phyloP scores from a whole-genome alignment of 1,140 invertebrate genomes.

The Andrena cerasifolii region DNA sequence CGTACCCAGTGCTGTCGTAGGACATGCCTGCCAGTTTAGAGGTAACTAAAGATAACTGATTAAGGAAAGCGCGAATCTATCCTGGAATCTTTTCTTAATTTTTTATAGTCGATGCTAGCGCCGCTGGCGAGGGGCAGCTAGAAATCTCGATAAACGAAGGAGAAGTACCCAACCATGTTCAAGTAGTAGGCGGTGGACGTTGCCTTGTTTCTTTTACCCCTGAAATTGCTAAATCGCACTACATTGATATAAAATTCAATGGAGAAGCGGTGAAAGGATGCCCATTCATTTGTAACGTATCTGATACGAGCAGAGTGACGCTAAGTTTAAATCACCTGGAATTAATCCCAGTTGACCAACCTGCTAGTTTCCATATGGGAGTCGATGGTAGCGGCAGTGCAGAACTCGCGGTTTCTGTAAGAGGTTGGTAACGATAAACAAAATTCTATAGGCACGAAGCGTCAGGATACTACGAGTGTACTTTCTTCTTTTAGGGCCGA shows the following conservation, averaged over 20 bases:
- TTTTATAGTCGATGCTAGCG: conserved; percentile 94
- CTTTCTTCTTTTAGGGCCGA: conserved; percentile 83
- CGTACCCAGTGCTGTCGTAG: conserved; percentile 94
- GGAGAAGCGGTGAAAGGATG: conserved; percentile 96
- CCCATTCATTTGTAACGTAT: conserved; percentile 93
- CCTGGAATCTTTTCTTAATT: background rate
- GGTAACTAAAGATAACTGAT: conserved; percentile 81
- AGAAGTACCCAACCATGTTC: conserved; percentile 98
- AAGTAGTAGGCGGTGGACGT: conserved; percentile 95
- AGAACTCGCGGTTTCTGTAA: conserved; percentile 93
- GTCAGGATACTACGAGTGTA: too few relatives aligned
- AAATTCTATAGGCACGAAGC: too few relatives aligned
- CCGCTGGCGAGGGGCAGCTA: conserved; percentile 97
- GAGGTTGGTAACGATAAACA: conserved; percentile 81
- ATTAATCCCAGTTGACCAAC: conserved; percentile 93
- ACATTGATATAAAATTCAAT: conserved; percentile 99
- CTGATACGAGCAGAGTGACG: conserved; percentile 90
- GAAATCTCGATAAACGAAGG: conserved; percentile 99
- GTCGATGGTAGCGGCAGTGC: conserved; percentile 93
- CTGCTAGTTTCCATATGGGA: conserved; percentile 94
- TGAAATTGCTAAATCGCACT: conserved; percentile 94
- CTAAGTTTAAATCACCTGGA: conserved; percentile 91
- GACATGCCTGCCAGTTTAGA: conserved; percentile 96
- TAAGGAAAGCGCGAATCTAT: background rate
- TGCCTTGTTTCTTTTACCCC: conserved; percentile 98